Conservation (phyloP, 2,888 invertebrate species). For the Ormyrus thymus region DNA sequence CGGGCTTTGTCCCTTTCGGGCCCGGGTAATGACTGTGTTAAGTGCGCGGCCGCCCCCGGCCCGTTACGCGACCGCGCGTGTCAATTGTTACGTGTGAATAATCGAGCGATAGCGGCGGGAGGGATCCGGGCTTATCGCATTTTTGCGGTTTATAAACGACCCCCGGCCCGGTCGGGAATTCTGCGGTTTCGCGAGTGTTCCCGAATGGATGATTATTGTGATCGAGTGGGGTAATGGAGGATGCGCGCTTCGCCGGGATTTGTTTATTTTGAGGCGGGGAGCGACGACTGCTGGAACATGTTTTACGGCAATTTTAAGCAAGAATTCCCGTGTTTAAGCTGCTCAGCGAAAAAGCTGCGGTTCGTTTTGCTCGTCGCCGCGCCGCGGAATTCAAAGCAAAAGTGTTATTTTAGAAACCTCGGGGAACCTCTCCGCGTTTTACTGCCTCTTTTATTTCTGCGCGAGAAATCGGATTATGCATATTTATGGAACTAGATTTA, state of each 20-base stretch:
- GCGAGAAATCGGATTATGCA: constrained; percentile 3
- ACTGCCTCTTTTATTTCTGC: neutral
- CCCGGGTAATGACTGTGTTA: too few relatives aligned
- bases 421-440: neutral
- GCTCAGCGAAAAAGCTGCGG: neutral
- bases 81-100: constrained; percentile 23
- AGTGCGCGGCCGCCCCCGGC: too few relatives aligned
- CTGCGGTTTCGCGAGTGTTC: too few relatives aligned
- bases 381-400: constrained; percentile 31
- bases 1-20: too few relatives aligned
- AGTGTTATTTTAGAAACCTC: constrained; percentile 24
- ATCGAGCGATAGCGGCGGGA: neutral
- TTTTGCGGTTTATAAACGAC: too few relatives aligned
- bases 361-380: constrained; percentile 8
- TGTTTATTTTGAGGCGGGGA: too few relatives aligned
- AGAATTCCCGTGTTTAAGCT: neutral
- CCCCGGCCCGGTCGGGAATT: too few relatives aligned
- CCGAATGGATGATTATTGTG: too few relatives aligned
- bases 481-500: constrained; percentile 23
- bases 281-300: neutral
- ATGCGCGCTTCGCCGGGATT: too few relatives aligned
- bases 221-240: too few relatives aligned
- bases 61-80: constrained; percentile 1
- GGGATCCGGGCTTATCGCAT: neutral
- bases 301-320: constrained; percentile 1